Percentiles rank a stretch among this genome's conserved stretches.
Evolutionary conservation across 2,888 invertebrate species (phyloP).

Genomic region (Melieria picta): DNA sequence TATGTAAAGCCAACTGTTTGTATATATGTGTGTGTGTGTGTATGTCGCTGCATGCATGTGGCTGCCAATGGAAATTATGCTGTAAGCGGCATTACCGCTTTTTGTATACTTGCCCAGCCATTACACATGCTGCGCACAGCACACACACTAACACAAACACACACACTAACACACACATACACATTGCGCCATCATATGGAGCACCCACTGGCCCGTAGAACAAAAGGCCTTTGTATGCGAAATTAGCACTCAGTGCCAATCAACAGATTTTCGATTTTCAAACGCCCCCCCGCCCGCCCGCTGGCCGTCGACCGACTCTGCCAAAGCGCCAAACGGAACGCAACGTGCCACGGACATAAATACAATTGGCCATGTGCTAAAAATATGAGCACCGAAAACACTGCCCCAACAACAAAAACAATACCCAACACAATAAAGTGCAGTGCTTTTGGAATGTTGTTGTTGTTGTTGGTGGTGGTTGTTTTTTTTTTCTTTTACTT

Average conservation of each 20-base stretch:
- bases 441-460: too few relatives aligned
- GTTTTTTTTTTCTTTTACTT: too few relatives aligned
- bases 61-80: conserved; percentile 5
- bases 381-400: too few relatives aligned
- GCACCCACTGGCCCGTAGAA: background rate
- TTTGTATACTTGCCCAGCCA: conserved; percentile 27
- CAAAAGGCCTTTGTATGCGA: background rate
- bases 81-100: conserved; percentile 13
- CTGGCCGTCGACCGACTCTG: too few relatives aligned
- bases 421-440: too few relatives aligned
- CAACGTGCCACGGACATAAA: too few relatives aligned
- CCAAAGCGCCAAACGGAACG: too few relatives aligned
- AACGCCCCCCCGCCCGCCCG: background rate
- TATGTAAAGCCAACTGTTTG: background rate
- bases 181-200: background rate
- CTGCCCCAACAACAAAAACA: too few relatives aligned
- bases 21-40: background rate
- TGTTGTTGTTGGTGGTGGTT: too few relatives aligned
- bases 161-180: background rate
- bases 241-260: conserved; percentile 4
- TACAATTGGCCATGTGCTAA: too few relatives aligned
- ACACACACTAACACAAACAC: conserved; percentile 5
- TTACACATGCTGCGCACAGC: conserved; percentile 24
- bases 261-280: background rate
- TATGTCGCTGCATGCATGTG: background rate